Conservation (phyloP, 2,888 invertebrate species). For the Pseudococcus longispinus region DNA sequence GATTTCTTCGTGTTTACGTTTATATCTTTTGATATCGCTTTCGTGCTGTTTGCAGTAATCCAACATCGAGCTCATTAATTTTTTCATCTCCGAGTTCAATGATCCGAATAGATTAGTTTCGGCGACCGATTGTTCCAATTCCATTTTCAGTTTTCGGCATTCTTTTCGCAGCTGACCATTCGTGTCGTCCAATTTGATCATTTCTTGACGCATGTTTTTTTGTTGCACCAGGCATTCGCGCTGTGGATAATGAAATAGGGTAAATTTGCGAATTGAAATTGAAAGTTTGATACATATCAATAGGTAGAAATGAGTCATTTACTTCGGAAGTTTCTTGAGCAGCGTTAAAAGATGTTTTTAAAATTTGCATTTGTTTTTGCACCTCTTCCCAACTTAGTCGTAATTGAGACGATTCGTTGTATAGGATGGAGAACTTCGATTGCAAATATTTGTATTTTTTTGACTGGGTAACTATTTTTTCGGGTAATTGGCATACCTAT, state of each 20-base stretch:
- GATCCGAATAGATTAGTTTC: constrained; percentile 51
- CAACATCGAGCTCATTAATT: constrained; percentile 53
- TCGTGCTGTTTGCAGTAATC: constrained; percentile 54
- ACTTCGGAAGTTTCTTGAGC: constrained; percentile 53
- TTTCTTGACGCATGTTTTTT: constrained; percentile 50
- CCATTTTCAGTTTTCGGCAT: constrained; percentile 51
- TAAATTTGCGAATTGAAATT: not conserved
- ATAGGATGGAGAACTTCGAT: constrained; percentile 50
- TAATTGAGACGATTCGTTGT: constrained; percentile 50
- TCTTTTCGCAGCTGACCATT: constrained; percentile 50
- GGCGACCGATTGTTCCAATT: constrained; percentile 49
- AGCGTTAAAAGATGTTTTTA: constrained; percentile 49
- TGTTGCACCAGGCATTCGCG: constrained; percentile 48
- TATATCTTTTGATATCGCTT: constrained; percentile 53
- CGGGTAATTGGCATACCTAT: constrained; percentile 41
- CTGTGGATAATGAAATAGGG: not conserved
- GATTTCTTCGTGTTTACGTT: constrained; percentile 53
- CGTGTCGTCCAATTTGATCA: constrained; percentile 49
- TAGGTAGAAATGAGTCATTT: not conserved
- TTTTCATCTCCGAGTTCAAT: constrained; percentile 52
- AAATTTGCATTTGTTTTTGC: constrained; percentile 54
- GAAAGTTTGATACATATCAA: not conserved
- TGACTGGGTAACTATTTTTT: constrained; percentile 29
- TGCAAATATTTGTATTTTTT: constrained; percentile 51
- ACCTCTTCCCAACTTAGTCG: constrained; percentile 50